These are phyloP conservation scores for Bubalus kerabau DNA, from an alignment of 2,113 vertebrate species.

Conservation along the genomic window DNA sequence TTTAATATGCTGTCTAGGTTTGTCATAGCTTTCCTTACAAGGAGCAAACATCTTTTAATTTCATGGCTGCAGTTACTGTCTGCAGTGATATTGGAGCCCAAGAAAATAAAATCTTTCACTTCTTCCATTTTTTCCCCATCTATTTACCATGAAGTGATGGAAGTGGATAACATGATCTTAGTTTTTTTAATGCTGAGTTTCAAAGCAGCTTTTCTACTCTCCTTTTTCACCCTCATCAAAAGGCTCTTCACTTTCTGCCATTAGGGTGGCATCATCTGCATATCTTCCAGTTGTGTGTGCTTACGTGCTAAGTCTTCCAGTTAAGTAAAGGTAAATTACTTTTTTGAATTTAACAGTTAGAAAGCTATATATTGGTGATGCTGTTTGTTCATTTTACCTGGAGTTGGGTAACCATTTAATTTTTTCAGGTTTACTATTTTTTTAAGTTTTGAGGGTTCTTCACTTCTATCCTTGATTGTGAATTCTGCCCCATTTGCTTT, in stretches of 20 bases:
- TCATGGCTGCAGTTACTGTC: not conserved
- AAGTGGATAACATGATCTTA: not conserved
- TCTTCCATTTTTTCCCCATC: not conserved
- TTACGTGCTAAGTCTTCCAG: not conserved
- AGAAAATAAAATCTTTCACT: not conserved
- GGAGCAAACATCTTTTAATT: not conserved
- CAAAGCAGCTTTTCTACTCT: not conserved
- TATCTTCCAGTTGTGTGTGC: not conserved
- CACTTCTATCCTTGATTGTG: not conserved
- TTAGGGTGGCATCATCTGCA: not conserved
- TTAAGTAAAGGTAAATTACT: not conserved
- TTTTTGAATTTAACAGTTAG: not conserved
- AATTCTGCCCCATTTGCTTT: not conserved
- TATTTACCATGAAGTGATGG: not conserved
- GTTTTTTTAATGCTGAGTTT: not conserved
- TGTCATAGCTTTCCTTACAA: not conserved
- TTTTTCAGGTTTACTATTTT: not conserved
- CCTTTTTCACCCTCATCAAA: not conserved
- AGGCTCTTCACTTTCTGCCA: not conserved
- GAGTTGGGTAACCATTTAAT: not conserved
- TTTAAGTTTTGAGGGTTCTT: not conserved
- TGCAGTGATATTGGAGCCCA: not conserved
- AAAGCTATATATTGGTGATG: not conserved
- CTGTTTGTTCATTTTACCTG: constrained; percentile 5
- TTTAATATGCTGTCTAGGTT: not conserved